Conservation (phyloP, 2,113 vertebrate genomes). For the Thermophis baileyi region DNA sequence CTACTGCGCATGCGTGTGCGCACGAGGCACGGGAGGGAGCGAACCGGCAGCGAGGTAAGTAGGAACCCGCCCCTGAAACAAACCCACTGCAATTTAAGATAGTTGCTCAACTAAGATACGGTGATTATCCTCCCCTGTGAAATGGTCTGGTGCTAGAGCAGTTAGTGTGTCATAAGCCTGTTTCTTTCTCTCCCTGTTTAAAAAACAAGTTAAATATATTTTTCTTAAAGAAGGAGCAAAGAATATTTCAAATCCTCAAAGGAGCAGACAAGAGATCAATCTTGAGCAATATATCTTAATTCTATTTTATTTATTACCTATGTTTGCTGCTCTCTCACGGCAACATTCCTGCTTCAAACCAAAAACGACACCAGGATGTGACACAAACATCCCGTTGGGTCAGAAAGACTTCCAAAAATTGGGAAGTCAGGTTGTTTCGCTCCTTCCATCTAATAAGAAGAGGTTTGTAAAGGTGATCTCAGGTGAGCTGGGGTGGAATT, state of each 20-base stretch:
- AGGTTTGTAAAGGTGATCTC: neutral
- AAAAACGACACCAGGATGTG: neutral
- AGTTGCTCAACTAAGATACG: neutral
- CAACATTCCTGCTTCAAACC: neutral
- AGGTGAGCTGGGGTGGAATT: neutral
- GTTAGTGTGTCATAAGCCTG: neutral
- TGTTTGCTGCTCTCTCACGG: neutral
- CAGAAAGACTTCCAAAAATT: neutral
- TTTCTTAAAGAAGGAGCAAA: neutral
- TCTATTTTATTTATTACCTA: neutral
- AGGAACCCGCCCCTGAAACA: too few species aligned
- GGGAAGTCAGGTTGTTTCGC: neutral
- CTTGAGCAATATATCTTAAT: neutral
- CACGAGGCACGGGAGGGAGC: too few species aligned
- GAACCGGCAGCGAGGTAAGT: too few species aligned
- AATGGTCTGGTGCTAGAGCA: neutral
- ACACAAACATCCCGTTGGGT: neutral
- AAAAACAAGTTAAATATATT: neutral
- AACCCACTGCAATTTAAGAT: neutral
- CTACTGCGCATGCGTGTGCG: too few species aligned
- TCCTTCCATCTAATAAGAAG: neutral
- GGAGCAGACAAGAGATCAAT: neutral
- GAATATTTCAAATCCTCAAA: neutral
- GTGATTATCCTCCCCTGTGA: neutral
- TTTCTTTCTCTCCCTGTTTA: neutral